These are phyloP conservation scores for Astyanax mexicanus DNA, from an alignment of 2,797 vertebrate species.

Conservation along the genomic window DNA sequence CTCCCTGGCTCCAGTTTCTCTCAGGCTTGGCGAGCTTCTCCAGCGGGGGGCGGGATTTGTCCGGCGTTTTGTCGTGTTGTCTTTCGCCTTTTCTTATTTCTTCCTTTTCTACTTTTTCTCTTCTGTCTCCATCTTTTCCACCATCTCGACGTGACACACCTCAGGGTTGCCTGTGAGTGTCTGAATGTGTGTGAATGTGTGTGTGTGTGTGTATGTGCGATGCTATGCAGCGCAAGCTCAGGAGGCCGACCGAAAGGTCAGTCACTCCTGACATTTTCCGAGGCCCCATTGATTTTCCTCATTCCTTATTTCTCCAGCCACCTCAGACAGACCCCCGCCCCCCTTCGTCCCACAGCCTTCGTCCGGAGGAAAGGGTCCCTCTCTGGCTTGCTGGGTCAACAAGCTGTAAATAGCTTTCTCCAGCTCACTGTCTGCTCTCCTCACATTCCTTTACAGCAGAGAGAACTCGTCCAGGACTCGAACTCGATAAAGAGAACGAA, in stretches of 20 bases:
- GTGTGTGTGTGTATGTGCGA: conserved; percentile 39
- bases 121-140: not conserved
- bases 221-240: conserved; percentile 50
- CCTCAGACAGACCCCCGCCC: conserved; percentile 42
- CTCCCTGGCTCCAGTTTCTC: conserved; percentile 36
- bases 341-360: conserved; percentile 65
- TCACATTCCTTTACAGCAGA: not conserved
- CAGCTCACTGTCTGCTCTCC: conserved; percentile 5
- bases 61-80: not conserved
- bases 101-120: not conserved
- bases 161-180: not conserved
- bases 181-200: not conserved
- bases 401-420: conserved; percentile 78
- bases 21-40: not conserved
- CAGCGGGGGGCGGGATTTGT: not conserved
- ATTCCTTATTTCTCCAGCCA: conserved; percentile 68
- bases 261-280: conserved; percentile 77
- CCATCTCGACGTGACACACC: not conserved
- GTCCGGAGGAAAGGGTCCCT: conserved; percentile 70
- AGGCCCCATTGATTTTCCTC: conserved; percentile 75
- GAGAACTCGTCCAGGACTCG: not conserved
- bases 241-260: conserved; percentile 76
- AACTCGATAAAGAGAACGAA: not conserved
- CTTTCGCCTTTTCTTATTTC: not conserved
- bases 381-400: conserved; percentile 69